Percentiles rank a stretch among this genome's conserved stretches.
phyloP scores from a whole-genome alignment of 1,140 invertebrate species.

The Brachionus asplanchnoidis region DNA sequence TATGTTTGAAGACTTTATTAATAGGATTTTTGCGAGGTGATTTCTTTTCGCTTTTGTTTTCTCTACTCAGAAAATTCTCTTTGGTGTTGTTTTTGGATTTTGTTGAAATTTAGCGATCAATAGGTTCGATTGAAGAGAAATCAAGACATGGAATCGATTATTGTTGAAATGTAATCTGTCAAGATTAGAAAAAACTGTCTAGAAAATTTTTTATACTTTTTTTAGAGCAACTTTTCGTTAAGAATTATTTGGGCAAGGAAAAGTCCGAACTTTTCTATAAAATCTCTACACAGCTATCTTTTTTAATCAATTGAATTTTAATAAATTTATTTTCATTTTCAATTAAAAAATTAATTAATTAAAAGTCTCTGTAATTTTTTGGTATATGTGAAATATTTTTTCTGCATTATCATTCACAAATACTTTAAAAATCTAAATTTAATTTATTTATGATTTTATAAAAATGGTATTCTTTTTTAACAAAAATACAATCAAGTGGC shows the following conservation, averaged over 20 bases:
- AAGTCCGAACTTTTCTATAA: neutral
- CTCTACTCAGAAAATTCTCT: neutral
- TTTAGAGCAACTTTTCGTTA: neutral
- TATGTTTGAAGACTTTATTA: slow-evolving; percentile 12
- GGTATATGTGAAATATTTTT: no score
- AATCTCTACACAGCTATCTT: neutral
- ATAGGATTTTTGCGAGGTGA: neutral
- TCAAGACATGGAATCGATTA: slow-evolving; percentile 17
- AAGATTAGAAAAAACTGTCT: neutral
- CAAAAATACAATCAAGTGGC: no score
- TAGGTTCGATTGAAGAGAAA: neutral
- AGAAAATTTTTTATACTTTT: neutral
- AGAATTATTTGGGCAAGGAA: neutral
- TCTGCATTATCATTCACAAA: no score
- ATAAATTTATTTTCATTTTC: no score
- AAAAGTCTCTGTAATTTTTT: no score
- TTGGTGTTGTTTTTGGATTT: neutral
- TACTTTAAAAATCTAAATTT: no score
- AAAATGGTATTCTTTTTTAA: no score
- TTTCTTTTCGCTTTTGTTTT: neutral
- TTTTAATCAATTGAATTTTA: no score
- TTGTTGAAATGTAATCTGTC: slow-evolving; percentile 8
- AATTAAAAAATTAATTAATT: no score
- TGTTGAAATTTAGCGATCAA: neutral
- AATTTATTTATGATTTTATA: no score